phyloP scores from a whole-genome alignment of 2,888 invertebrate genomes.

The Polydrusus pterygomalis region DNA sequence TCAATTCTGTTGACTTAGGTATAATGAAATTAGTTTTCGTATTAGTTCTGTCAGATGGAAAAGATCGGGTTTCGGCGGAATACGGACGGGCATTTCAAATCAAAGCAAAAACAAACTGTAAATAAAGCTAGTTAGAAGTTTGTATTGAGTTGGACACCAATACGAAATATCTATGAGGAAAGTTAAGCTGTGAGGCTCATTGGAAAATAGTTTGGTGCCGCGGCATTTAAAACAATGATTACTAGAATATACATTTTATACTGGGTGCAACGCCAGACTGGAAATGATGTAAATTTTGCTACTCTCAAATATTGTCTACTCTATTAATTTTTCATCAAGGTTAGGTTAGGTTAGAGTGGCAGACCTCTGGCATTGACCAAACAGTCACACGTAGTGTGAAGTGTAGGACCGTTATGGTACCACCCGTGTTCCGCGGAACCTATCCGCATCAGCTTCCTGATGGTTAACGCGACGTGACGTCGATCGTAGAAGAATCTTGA shows the following conservation, averaged over 20 bases:
- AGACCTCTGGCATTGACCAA: too few species aligned
- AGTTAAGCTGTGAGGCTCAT: conserved; percentile 15
- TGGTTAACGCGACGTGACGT: too few species aligned
- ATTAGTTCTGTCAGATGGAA: conserved; percentile 33
- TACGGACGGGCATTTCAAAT: conserved; percentile 28
- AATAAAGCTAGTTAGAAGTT: conserved; percentile 45
- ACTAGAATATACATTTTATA: not conserved
- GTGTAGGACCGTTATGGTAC: too few species aligned
- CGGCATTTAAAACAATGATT: conserved; percentile 11
- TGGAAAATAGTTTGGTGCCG: conserved; percentile 8
- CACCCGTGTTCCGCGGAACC: too few species aligned
- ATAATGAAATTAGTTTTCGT: conserved; percentile 45
- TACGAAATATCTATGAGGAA: conserved; percentile 31
- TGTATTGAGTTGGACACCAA: conserved; percentile 40
- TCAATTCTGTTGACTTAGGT: conserved; percentile 46
- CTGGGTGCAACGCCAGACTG: too few species aligned
- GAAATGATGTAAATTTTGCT: too few species aligned
- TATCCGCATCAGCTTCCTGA: too few species aligned
- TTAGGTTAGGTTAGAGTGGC: too few species aligned
- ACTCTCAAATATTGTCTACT: too few species aligned
- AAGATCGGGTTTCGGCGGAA: conserved; percentile 33
- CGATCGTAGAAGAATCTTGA: too few species aligned
- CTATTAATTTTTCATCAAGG: too few species aligned
- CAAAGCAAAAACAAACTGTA: conserved; percentile 43
- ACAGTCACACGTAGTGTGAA: too few species aligned